Conservation (phyloP, 2,888 invertebrate genomes). For the Tetanocera ferruginea region DNA sequence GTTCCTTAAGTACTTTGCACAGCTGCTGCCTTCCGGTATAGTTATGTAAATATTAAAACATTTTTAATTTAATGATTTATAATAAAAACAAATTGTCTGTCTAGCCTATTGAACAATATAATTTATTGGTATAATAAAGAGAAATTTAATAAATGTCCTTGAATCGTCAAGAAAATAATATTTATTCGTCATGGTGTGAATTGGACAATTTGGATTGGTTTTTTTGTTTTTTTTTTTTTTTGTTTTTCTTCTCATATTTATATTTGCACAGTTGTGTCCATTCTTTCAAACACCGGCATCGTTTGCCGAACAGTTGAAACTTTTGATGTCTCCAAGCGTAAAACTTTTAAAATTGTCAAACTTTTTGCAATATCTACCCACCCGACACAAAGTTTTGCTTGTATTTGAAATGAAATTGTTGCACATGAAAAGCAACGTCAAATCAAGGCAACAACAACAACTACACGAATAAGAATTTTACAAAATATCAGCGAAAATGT, state of each 20-base stretch:
- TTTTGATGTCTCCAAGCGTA: slow-evolving; percentile 13
- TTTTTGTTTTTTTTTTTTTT: neutral
- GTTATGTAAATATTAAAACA: neutral
- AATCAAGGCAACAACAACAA: slow-evolving; percentile 1
- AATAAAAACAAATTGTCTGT: no score
- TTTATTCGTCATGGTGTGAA: no score
- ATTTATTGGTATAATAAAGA: neutral
- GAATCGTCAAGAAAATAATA: neutral
- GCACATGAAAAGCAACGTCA: neutral
- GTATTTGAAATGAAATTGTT: neutral
- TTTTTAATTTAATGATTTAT: no score
- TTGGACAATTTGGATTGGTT: neutral
- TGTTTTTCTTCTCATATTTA: neutral
- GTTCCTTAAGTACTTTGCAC: neutral
- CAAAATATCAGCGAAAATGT: slow-evolving; percentile 27
- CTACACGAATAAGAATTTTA: slow-evolving; percentile 9
- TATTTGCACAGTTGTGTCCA: slow-evolving; percentile 10
- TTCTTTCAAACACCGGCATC: neutral
- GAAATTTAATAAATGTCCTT: neutral
- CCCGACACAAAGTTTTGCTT: neutral
- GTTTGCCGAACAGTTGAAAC: neutral
- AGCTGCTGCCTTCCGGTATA: neutral
- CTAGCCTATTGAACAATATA: neutral
- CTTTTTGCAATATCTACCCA: slow-evolving; percentile 3
- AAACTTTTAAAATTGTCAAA: slow-evolving; percentile 25